Base-by-base conservation (phyloP, 2,797 vertebrate genomes). In the Emydoidea blandingii region DNA sequence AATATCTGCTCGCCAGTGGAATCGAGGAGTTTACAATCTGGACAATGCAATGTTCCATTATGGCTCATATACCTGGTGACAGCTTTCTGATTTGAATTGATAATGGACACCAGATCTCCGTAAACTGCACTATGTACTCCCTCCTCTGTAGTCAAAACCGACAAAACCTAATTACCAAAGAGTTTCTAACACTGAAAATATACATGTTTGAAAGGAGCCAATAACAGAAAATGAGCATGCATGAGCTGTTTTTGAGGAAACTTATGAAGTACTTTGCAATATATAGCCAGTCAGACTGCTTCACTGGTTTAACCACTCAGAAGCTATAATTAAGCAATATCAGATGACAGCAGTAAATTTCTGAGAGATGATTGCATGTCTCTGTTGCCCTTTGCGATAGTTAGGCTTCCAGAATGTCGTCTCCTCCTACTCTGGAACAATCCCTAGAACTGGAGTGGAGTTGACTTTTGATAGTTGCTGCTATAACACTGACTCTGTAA, bases 401-500 rank as follows among this genome's bases (percentile, higher is more conserved):
- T 89, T 5, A 52, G 85, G 12, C 85, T 92, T 92, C 83, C 74
- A 54, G 78, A 25, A 31, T 37, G 21, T 83, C 91, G 41, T 72
- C 37, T 85, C 3, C 37, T 89, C 62, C 79, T 81, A n/a, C 53
- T 50, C 59, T 12, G 34, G 76, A 50, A 59, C n/a, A 31, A 5
- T 0, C 76, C 27, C 49, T 79, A 81, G 85, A 41, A 86, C 54
- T 44, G 29, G 74, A 85, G 95, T 88, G 0, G 0, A 87, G 96
- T 89, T 87, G 65, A 50, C 50, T 94, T 96, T 85, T 81, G 83
- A 65, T 90, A 86, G 80, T 81, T 86, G 37, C 59, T 91, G 88
- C 92, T 91, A 56, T 79, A 89, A 91, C 91, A 52, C 89, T 74
- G 62, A 54, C 74, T 88, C 74, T 95, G 72, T 81, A 90, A 95